Conservation (phyloP, 2,888 invertebrate genomes). For the Embidobia sp. region DNA sequence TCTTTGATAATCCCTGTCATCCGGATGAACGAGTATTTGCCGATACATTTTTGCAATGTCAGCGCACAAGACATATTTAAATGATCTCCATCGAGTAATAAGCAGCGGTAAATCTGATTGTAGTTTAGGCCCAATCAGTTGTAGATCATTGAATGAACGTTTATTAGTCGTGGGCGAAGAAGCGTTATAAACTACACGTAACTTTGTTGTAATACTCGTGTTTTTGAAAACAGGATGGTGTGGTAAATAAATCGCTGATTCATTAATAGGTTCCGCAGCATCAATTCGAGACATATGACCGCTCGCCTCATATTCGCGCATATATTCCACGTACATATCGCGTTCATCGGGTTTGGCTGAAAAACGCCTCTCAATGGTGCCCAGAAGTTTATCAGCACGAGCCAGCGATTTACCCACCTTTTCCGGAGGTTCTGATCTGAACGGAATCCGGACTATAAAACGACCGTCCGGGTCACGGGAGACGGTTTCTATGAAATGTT, state of each 20-base stretch:
- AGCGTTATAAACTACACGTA: neutral
- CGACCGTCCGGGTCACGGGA: too few species aligned
- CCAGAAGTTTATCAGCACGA: too few species aligned
- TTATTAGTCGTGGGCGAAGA: neutral
- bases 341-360: too few species aligned
- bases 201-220: neutral
- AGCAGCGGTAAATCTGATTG: neutral
- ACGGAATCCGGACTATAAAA: too few species aligned
- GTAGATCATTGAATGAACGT: neutral
- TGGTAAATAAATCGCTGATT: neutral
- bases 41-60: neutral
- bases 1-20: neutral
- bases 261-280: too few species aligned
- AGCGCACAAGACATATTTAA: neutral
- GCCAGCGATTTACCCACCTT: too few species aligned
- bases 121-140: constrained; percentile 1
- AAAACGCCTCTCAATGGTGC: too few species aligned
- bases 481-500: too few species aligned
- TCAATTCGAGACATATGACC: neutral
- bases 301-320: neutral
- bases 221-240: neutral
- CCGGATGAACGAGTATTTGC: neutral
- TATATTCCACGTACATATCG: neutral
- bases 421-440: too few species aligned
- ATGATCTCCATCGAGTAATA: neutral